Conservation (phyloP, 2,888 invertebrate species). For the Drosophila flavopinicola region DNA sequence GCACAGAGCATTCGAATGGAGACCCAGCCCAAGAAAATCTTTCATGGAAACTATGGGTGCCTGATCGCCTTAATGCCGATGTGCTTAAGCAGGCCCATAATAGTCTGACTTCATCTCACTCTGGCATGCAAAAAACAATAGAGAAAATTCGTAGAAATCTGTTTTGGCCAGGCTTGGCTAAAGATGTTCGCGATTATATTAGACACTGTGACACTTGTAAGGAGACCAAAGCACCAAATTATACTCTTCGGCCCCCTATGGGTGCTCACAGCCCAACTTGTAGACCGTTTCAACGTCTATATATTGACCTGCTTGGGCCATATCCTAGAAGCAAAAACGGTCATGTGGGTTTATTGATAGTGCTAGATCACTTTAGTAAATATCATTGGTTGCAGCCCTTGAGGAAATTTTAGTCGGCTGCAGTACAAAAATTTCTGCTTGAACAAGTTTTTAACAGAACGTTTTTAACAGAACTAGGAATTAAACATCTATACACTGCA, state of each 20-base stretch:
- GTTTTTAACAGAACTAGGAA: not conserved
- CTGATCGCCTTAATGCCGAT: not conserved
- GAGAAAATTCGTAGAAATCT: constrained; percentile 10
- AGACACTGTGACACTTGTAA: constrained; percentile 10
- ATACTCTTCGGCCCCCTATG: constrained; percentile 14
- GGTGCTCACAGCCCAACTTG: constrained; percentile 4
- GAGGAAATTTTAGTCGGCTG: constrained; percentile 7
- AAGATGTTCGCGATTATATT: constrained; percentile 1
- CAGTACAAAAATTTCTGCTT: not conserved
- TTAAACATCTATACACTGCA: constrained; percentile 14
- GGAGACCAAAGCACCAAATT: constrained; percentile 6
- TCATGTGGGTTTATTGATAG: constrained; percentile 13
- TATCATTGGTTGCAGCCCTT: constrained; percentile 18
- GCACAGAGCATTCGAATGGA: not conserved
- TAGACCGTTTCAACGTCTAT: constrained; percentile 6
- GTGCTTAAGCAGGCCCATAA: constrained; percentile 20
- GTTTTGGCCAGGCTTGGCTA: constrained; percentile 26
- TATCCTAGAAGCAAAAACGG: constrained; percentile 12
- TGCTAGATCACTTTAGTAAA: constrained; percentile 15
- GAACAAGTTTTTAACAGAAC: not conserved
- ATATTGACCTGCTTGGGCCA: constrained; percentile 10
- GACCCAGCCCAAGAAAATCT: constrained; percentile 1
- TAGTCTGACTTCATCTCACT: constrained; percentile 7
- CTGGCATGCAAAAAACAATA: constrained; percentile 23
- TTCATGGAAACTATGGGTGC: constrained; percentile 1